Conservation (phyloP, 2,113 vertebrate genomes). For the Leucoraja erinaceus region DNA sequence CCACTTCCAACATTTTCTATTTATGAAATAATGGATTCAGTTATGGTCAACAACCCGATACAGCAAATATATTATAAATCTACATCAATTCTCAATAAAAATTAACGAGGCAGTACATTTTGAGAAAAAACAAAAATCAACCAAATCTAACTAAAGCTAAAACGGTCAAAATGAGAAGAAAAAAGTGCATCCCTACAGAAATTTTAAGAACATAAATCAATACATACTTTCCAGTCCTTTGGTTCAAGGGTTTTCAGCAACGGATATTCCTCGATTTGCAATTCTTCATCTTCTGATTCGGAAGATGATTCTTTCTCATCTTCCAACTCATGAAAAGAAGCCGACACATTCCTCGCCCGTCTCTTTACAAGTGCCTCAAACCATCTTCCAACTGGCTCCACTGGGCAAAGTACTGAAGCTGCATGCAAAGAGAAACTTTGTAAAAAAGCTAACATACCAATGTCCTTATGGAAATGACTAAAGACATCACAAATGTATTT, state of each 20-base stretch:
- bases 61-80: background rate
- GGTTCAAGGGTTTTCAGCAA: conserved; percentile 93
- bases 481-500: background rate
- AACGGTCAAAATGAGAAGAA: background rate
- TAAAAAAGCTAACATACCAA: background rate
- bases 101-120: background rate
- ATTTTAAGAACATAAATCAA: background rate
- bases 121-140: background rate
- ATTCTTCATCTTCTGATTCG: conserved; percentile 88
- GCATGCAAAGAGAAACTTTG: conserved; percentile 42
- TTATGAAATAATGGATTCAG: background rate
- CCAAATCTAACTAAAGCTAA: background rate
- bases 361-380: conserved; percentile 92
- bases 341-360: conserved; percentile 81
- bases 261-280: conserved; percentile 84
- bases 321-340: conserved; percentile 94
- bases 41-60: background rate
- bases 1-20: background rate
- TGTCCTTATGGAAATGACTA: background rate
- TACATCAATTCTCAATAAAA: background rate
- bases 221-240: conserved; percentile 93
- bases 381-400: conserved; percentile 94
- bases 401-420: conserved; percentile 82
- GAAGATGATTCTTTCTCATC: conserved; percentile 89
- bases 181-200: background rate